Evolutionary conservation across 2,888 invertebrate genomes (phyloP), one percentile per base, ranked within the genome.

Genomic region (Drosophila peninsularis): DNA sequence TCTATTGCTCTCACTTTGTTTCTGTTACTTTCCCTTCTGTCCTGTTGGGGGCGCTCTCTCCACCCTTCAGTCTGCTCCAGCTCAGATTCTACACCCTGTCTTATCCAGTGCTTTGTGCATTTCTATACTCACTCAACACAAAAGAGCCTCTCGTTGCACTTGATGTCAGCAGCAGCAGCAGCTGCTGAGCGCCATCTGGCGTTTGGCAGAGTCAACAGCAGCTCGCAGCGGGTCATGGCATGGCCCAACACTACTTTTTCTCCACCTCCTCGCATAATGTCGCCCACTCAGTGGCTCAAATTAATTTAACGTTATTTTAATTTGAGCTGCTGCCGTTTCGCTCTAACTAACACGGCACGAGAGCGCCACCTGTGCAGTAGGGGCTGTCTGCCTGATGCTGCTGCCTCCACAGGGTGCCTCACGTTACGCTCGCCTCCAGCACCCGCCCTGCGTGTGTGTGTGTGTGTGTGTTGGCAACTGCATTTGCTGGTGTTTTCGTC

Each of bases 291-390:
- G 70, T 73, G 62, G 60, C 88, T 84, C 89, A 78, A 78, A 84
- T 89, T 87, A 81, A 84, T 87, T 84, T 81, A 84, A 75, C 75
- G 88, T 89, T 87, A 84, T 87, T 84, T 89, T 76, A 84, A 84
- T 84, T 89, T 78, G 75, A 84, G 78, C 78, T 74, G n/a, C 50
- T 52, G 61, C 57, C 56, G 47, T 68, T 62, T 49, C 60, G 42
- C 58, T 71, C 69, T 55, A 60, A 63, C 76, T 54, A 63, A 68
- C 47, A 44, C 9, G 30, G 39, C 53, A 50, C 27, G 2, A 45
- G 21, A 10, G 47, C 52, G 65, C 62, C 66, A 73, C 65, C 75
- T 82, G 82, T 69, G 63, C 50, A 67, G 47, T 44, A 49, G 56
- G 21, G 47, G 67, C 27, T 36, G 56, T 13, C 41, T 49, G 60